Conservation (phyloP, 1,140 invertebrate species). For the Heliconius congener region DNA sequence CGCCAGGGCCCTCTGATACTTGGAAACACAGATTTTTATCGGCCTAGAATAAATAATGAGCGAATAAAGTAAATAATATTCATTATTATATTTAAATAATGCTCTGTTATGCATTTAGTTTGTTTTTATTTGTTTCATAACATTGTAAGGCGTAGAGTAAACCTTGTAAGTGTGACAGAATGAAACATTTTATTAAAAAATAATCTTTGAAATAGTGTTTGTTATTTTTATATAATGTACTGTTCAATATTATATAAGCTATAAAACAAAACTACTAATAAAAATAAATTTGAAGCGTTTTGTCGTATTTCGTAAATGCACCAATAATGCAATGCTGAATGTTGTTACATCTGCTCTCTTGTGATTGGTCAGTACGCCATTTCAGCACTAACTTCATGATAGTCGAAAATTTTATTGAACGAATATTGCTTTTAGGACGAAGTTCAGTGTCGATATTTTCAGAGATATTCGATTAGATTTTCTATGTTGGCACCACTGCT, state of each 20-base stretch:
- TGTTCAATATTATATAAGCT: too few species aligned
- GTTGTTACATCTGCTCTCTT: not conserved
- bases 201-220: not conserved
- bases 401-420: not conserved
- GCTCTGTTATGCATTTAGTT: conserved; percentile 4
- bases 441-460: not conserved
- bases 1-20: conserved; percentile 11
- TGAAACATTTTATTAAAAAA: not conserved
- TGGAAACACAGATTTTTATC: conserved; percentile 19
- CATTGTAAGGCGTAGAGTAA: not conserved
- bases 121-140: not conserved
- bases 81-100: conserved; percentile 3
- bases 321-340: not conserved
- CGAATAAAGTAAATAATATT: conserved; percentile 6
- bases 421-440: not conserved
- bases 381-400: not conserved
- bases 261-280: too few species aligned
- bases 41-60: conserved; percentile 21
- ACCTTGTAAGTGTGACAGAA: too few species aligned
- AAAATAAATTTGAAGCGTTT: not conserved
- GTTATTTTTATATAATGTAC: not conserved
- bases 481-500: not conserved
- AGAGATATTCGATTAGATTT: not conserved
- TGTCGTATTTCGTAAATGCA: not conserved
- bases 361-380: not conserved